These are phyloP conservation scores for Idris sp. DNA, from an alignment of 1,140 invertebrate species.

Conservation along the genomic window DNA sequence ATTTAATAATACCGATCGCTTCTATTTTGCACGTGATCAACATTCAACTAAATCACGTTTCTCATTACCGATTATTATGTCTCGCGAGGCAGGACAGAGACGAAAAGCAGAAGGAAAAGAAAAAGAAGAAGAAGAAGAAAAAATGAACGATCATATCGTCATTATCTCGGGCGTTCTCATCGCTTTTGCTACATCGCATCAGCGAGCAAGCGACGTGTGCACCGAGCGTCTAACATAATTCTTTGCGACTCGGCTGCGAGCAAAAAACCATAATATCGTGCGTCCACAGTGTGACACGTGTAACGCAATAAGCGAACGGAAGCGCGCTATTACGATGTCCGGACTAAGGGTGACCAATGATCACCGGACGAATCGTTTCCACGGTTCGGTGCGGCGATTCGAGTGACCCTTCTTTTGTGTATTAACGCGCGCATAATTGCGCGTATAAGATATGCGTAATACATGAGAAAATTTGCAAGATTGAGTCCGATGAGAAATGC, in stretches of 20 bases:
- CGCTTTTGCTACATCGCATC: conserved; percentile 37
- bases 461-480: conserved; percentile 51
- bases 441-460: conserved; percentile 50
- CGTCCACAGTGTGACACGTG: conserved; percentile 63
- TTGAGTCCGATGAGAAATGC: conserved; percentile 42
- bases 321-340: conserved; percentile 76
- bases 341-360: conserved; percentile 72
- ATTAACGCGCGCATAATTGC: conserved; percentile 65
- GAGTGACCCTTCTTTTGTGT: conserved; percentile 50
- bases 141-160: conserved; percentile 36
- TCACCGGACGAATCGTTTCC: conserved; percentile 76
- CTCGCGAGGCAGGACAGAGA: conserved; percentile 15
- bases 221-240: conserved; percentile 19
- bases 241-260: conserved; percentile 22
- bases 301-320: conserved; percentile 74
- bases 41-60: conserved; percentile 46
- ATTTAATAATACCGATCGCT: conserved; percentile 46
- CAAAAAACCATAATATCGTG: conserved; percentile 54
- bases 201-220: conserved; percentile 27
- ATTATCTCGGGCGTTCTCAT: conserved; percentile 46
- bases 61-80: conserved; percentile 55
- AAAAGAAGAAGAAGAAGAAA: too few relatives aligned
- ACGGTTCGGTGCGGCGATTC: conserved; percentile 69
- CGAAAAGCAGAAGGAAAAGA: too few relatives aligned
- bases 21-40: conserved; percentile 57